Evolutionary conservation across 92 coral and sea anemone species (phyloP).

Genomic region (Umimayanthus chanpuru): DNA sequence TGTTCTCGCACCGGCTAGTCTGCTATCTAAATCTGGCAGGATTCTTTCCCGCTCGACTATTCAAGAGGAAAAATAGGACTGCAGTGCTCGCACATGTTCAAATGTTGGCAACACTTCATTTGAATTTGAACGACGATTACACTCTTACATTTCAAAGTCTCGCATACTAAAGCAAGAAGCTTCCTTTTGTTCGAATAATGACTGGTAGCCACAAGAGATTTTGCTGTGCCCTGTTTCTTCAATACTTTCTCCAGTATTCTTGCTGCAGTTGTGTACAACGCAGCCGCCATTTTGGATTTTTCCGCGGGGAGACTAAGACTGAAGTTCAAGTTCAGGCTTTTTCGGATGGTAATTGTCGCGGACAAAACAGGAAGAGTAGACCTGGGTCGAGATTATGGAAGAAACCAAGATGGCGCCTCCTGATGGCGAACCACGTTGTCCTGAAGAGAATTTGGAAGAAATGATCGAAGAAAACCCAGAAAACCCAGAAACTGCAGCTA

Average conservation of each 20-base stretch:
- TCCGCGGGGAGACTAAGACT: background rate
- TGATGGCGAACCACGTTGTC: background rate
- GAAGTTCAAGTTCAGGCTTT: background rate
- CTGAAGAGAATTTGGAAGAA: slow-evolving; percentile 43
- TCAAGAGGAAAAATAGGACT: background rate
- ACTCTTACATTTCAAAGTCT: slow-evolving; percentile 93
- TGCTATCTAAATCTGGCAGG: too few species aligned
- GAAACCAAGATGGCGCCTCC: slow-evolving; percentile 44
- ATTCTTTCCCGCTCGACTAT: too few species aligned
- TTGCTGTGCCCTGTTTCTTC: slow-evolving; percentile 86
- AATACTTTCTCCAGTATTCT: slow-evolving; percentile 69
- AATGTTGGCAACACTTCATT: background rate
- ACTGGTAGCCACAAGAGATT: slow-evolving; percentile 78
- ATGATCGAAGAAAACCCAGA: slow-evolving; percentile 58
- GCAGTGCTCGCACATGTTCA: background rate
- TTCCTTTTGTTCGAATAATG: slow-evolving; percentile 79
- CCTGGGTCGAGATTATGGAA: background rate
- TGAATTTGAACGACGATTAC: background rate
- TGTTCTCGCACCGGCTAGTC: background rate
- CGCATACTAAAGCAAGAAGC: slow-evolving; percentile 93
- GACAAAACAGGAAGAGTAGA: background rate
- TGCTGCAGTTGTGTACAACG: slow-evolving; percentile 79
- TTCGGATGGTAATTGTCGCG: background rate
- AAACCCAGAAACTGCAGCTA: slow-evolving; percentile 44
- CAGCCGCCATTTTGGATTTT: slow-evolving; percentile 80